phyloP scores from a whole-genome alignment of 2,888 invertebrate species.

The Conchocele bisecta region DNA sequence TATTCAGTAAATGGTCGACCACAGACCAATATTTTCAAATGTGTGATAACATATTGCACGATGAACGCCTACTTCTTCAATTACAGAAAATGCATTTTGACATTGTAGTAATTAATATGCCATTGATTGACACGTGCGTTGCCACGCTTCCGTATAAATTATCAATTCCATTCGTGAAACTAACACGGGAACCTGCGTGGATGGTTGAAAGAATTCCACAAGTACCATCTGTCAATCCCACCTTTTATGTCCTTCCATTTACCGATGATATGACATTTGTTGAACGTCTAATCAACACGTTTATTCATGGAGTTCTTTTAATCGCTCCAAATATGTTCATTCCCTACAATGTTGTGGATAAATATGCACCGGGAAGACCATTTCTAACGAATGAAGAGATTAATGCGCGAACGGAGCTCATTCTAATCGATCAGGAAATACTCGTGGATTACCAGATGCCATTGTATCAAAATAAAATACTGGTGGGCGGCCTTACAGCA shows the following conservation, averaged over 20 bases:
- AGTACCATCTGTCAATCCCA: no score
- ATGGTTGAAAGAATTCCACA: no score
- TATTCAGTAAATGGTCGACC: no score
- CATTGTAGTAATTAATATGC: no score
- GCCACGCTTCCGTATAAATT: no score
- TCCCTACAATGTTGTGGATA: conserved; percentile 36
- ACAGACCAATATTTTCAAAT: no score
- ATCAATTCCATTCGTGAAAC: no score
- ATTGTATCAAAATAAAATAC: conserved; percentile 51
- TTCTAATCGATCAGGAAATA: conserved; percentile 51
- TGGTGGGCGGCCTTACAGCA: conserved; percentile 55
- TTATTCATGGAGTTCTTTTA: neutral
- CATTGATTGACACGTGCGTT: no score
- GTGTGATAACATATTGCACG: no score
- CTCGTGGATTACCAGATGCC: conserved; percentile 56
- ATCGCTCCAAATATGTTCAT: conserved; percentile 19
- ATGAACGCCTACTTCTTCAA: no score
- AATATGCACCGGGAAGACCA: conserved; percentile 49
- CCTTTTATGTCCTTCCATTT: neutral
- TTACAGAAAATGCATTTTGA: no score
- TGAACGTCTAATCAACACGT: neutral
- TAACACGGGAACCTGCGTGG: no score
- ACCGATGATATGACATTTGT: neutral
- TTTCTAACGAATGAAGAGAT: conserved; percentile 35
- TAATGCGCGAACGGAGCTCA: conserved; percentile 28